Conservation (phyloP, 2,113 vertebrate genomes). For the Vidua macroura region DNA sequence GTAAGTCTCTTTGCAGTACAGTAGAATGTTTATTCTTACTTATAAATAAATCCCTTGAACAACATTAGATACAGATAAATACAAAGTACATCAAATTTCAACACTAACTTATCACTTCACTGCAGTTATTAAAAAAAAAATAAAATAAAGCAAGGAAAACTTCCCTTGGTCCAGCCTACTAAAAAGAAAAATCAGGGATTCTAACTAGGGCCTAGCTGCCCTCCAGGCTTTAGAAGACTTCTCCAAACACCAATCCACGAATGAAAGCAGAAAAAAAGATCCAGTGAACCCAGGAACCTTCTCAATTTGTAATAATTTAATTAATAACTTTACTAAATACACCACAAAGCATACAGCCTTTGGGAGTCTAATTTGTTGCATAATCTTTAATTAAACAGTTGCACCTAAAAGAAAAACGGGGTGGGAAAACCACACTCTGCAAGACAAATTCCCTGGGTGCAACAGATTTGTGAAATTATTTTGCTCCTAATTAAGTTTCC, state of each 20-base stretch:
- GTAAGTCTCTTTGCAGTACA: neutral
- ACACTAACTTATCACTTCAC: neutral
- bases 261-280: neutral
- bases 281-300: neutral
- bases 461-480: neutral
- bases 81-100: neutral
- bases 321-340: neutral
- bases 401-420: neutral
- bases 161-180: neutral
- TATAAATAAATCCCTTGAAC: neutral
- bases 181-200: neutral
- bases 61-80: neutral
- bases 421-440: accelerated
- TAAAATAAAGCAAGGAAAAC: neutral
- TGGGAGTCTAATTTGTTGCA: neutral
- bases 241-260: neutral
- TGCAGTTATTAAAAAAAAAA: neutral
- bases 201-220: neutral
- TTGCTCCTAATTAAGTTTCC: neutral
- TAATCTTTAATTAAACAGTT: neutral
- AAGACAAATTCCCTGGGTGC: neutral
- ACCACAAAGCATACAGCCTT: neutral
- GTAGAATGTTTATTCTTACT: neutral
- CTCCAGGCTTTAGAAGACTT: neutral
- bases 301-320: neutral